Percentiles rank a stretch among this genome's conserved stretches.
phyloP scores from a whole-genome alignment of 2,888 invertebrate genomes.

The Scaptomyza tumidula region DNA sequence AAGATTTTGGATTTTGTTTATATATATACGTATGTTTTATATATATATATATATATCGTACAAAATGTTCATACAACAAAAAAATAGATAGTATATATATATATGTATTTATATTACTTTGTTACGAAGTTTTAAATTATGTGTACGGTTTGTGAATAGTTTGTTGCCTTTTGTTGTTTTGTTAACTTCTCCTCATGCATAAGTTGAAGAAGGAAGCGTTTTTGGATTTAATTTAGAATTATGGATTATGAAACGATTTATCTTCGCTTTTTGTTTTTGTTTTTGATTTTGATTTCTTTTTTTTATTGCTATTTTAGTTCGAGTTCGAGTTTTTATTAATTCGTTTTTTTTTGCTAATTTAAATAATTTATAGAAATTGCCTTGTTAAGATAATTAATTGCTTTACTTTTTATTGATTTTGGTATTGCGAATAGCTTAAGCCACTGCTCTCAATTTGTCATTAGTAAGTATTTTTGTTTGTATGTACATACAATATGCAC shows the following conservation, averaged over 20 bases:
- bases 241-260: too few species aligned
- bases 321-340: slow-evolving; percentile 25
- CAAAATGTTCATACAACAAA: too few species aligned
- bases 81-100: too few species aligned
- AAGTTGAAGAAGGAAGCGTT: too few species aligned
- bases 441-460: slow-evolving; percentile 32
- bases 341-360: slow-evolving; percentile 33
- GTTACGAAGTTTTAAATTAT: too few species aligned
- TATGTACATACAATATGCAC: slow-evolving; percentile 24
- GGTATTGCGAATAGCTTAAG: slow-evolving; percentile 20
- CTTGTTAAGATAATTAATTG: slow-evolving; percentile 53
- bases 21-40: neutral
- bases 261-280: slow-evolving; percentile 1
- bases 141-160: too few species aligned
- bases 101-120: too few species aligned
- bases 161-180: too few species aligned
- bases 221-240: too few species aligned
- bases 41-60: too few species aligned
- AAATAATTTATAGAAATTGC: slow-evolving; percentile 53
- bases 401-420: slow-evolving; percentile 37
- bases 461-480: slow-evolving; percentile 30
- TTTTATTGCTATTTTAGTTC: slow-evolving; percentile 46
- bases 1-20: neutral
- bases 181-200: too few species aligned
- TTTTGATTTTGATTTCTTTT: too few species aligned